These are phyloP conservation scores for Sinohyriopsis cumingii DNA, from an alignment of 2,888 invertebrate species.

Conservation along the genomic window DNA sequence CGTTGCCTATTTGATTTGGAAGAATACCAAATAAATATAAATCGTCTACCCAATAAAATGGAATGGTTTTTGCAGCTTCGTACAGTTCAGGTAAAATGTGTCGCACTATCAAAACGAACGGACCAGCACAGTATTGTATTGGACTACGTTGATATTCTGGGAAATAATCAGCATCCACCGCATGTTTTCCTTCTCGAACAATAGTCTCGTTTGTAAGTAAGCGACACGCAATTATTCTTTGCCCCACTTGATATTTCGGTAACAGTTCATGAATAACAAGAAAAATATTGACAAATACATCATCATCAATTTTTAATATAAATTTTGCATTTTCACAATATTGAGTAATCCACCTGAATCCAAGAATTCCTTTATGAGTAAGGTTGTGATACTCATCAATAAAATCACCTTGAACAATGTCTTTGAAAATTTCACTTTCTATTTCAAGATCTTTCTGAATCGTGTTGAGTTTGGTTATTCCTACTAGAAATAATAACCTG, in stretches of 20 bases:
- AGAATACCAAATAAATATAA: slow-evolving; percentile 6
- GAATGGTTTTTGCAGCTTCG: not conserved
- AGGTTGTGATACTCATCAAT: not conserved
- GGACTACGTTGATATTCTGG: not conserved
- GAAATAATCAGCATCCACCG: slow-evolving; percentile 1
- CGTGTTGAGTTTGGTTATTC: slow-evolving; percentile 21
- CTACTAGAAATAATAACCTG: slow-evolving; percentile 45
- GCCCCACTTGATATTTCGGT: no score
- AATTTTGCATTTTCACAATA: slow-evolving; percentile 43
- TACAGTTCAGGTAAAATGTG: not conserved
- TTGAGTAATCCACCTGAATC: slow-evolving; percentile 24
- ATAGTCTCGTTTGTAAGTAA: not conserved
- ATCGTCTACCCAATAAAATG: slow-evolving; percentile 9
- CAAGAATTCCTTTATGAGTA: no score
- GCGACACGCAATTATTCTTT: no score
- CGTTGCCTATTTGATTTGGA: slow-evolving; percentile 4
- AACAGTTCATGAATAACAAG: slow-evolving; percentile 11
- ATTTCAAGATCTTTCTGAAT: slow-evolving; percentile 36
- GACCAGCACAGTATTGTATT: not conserved
- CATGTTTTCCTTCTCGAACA: not conserved
- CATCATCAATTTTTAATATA: slow-evolving; percentile 52
- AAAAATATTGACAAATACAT: slow-evolving; percentile 51
- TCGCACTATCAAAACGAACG: not conserved
- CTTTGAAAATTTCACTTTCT: slow-evolving; percentile 40
- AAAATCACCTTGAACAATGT: slow-evolving; percentile 53